These are phyloP conservation scores for Fissipunctia ypsillon DNA, from an alignment of 2,888 invertebrate species.

Conservation along the genomic window DNA sequence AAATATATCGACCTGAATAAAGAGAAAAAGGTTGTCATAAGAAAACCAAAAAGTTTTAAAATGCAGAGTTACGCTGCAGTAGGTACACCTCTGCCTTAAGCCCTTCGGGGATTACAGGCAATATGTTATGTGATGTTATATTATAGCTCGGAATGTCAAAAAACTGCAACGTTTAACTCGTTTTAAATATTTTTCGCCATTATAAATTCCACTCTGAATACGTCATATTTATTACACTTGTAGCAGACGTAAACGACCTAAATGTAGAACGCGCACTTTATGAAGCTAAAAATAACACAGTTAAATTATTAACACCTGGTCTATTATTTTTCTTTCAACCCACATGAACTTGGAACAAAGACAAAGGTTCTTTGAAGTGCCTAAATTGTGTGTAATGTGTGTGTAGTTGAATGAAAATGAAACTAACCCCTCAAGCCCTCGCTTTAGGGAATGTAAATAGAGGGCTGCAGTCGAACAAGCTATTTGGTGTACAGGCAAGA, in stretches of 20 bases:
- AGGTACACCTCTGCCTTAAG: no score
- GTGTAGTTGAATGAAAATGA: slow-evolving; percentile 54
- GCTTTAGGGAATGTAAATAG: slow-evolving; percentile 73
- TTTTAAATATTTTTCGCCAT: not conserved
- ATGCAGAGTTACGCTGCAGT: no score
- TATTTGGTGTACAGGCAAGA: no score
- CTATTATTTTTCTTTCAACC: slow-evolving; percentile 46
- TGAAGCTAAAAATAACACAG: slow-evolving; percentile 26
- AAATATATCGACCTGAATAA: no score
- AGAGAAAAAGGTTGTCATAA: no score
- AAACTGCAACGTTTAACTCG: not conserved
- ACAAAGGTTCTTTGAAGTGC: slow-evolving; percentile 58
- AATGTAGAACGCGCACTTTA: not conserved
- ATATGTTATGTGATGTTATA: no score
- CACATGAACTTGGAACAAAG: slow-evolving; percentile 46
- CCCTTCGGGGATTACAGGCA: no score
- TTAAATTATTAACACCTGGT: slow-evolving; percentile 32
- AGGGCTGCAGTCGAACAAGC: slow-evolving; percentile 54
- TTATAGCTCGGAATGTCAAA: not conserved
- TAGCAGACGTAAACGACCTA: not conserved
- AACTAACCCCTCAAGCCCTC: slow-evolving; percentile 58
- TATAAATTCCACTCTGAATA: not conserved
- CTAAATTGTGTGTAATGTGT: slow-evolving; percentile 49
- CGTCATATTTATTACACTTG: no score
- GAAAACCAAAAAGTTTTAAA: no score